These are phyloP conservation scores for Pipistrellus nathusii DNA, from an alignment of 2,797 vertebrate species.

Conservation along the genomic window DNA sequence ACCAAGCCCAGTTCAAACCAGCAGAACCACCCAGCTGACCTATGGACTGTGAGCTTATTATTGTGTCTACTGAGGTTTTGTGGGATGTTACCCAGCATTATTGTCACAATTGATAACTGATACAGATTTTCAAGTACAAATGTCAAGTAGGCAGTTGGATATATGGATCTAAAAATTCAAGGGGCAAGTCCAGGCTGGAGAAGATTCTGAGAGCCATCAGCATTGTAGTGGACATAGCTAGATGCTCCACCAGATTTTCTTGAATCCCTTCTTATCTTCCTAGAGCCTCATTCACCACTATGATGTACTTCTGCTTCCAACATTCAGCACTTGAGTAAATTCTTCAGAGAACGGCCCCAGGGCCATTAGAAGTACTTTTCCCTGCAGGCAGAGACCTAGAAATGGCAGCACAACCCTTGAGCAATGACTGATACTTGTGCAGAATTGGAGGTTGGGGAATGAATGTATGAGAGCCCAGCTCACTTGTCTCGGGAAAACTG, in stretches of 20 bases:
- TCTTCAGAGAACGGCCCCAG: not conserved
- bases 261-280: not conserved
- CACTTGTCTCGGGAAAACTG: not conserved
- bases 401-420: not conserved
- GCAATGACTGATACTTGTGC: not conserved
- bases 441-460: accelerated
- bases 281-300: not conserved
- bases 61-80: not conserved
- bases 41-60: not conserved
- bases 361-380: not conserved
- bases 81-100: not conserved
- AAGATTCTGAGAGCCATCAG: not conserved
- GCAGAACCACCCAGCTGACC: not conserved
- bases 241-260: not conserved
- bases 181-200: not conserved
- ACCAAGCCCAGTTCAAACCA: not conserved
- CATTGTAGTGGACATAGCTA: too few relatives aligned
- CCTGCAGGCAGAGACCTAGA: not conserved
- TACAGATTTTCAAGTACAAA: not conserved
- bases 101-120: not conserved
- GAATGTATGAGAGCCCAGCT: not conserved
- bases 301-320: not conserved
- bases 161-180: not conserved
- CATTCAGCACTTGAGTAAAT: not conserved
- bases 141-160: not conserved